A percentile compares a stretch with the other conserved stretches of the same genome.
phyloP scores from a whole-genome alignment of 2,113 vertebrate species.

The Tapirus terrestris region DNA sequence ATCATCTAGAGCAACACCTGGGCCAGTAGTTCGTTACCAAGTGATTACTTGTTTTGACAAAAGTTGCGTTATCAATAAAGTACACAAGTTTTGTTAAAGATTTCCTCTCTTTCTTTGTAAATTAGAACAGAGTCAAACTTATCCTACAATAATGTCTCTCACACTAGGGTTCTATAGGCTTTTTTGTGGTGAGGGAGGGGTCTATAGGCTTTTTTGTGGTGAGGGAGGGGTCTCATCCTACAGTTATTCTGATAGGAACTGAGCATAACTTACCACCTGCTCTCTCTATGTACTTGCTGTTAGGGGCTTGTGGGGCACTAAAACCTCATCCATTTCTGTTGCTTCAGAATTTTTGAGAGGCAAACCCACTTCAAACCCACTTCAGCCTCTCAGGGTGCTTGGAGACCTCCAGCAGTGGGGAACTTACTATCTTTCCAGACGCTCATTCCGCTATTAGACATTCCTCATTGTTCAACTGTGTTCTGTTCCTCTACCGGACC shows the following conservation, averaged over 20 bases:
- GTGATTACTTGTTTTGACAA: not conserved
- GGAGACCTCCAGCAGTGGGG: not conserved
- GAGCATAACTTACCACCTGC: not conserved
- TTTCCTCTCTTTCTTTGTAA: not conserved
- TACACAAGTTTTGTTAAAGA: not conserved
- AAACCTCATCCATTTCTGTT: not conserved
- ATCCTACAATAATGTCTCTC: not conserved
- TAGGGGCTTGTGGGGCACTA: not conserved
- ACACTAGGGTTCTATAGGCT: not conserved
- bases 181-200: not conserved
- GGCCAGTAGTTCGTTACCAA: not conserved
- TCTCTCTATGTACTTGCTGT: not conserved
- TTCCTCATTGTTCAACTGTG: not conserved
- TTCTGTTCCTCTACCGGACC: not conserved
- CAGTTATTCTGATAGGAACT: not conserved
- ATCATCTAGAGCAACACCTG: not conserved
- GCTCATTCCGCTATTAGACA: not conserved
- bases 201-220: not conserved
- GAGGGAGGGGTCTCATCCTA: not conserved
- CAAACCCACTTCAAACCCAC: not conserved
- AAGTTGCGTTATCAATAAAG: slow-evolving; percentile 12
- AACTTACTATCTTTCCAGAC: not conserved
- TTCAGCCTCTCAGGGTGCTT: not conserved
- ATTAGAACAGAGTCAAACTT: not conserved
- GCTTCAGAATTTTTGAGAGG: not conserved